Evolutionary conservation across 1,140 invertebrate genomes (phyloP).

Genomic region (Zaprionus tsacasi): DNA sequence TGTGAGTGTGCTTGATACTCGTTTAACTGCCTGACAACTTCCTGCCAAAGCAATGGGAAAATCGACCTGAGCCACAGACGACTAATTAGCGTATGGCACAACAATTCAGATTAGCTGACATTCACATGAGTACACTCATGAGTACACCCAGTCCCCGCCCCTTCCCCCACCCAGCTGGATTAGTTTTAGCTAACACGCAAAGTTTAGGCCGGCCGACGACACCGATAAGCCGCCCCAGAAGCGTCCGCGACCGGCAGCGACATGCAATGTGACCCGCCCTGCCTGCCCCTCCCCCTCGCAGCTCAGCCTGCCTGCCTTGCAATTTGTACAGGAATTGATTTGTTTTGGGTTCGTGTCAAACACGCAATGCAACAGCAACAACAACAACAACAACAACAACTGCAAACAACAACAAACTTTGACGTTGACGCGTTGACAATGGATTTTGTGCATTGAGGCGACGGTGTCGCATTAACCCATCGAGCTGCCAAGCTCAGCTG

Average conservation of each 20-base stretch:
- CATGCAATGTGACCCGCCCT: constrained; percentile 15
- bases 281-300: not conserved
- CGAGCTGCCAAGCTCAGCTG: constrained; percentile 27
- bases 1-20: constrained; percentile 40
- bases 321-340: constrained; percentile 71
- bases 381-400: not conserved
- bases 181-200: constrained; percentile 75
- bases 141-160: not conserved
- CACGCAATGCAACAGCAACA: constrained; percentile 45
- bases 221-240: constrained; percentile 62
- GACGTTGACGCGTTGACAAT: constrained; percentile 17
- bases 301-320: constrained; percentile 32
- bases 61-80: constrained; percentile 15
- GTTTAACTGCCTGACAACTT: constrained; percentile 53
- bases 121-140: constrained; percentile 31
- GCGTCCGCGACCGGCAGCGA: constrained; percentile 7
- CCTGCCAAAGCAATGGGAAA: constrained; percentile 35
- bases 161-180: constrained; percentile 40
- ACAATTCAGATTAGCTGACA: constrained; percentile 59
- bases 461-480: constrained; percentile 27
- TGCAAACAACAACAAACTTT: not conserved
- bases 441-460: constrained; percentile 35
- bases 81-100: constrained; percentile 46
- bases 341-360: constrained; percentile 41
- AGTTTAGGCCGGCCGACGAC: constrained; percentile 63